Percentiles rank a stretch among this genome's conserved stretches.
Evolutionary conservation across 1,140 invertebrate species (phyloP).

Genomic region (Chionoecetes opilio): DNA sequence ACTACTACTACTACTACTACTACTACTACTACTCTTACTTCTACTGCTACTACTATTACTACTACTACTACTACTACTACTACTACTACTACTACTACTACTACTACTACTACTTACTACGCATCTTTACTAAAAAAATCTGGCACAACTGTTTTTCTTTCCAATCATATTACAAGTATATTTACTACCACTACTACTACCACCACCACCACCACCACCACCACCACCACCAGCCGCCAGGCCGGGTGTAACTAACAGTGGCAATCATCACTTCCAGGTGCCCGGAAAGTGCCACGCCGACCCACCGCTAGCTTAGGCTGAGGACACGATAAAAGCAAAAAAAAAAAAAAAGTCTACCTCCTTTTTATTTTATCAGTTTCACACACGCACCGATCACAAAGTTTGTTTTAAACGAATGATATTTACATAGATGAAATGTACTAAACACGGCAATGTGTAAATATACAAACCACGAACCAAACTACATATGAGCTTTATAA

Average conservation of each 20-base stretch:
- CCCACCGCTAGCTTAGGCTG: neutral
- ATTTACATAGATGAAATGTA: neutral
- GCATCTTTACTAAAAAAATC: neutral
- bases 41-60: neutral
- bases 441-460: neutral
- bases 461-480: no score
- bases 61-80: neutral
- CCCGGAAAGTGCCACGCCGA: neutral
- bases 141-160: no score
- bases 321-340: neutral
- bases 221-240: neutral
- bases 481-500: neutral
- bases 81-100: neutral
- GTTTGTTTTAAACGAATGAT: neutral
- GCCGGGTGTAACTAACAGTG: neutral
- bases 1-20: constrained; percentile 49
- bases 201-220: neutral
- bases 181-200: neutral
- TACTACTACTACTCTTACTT: constrained; percentile 5
- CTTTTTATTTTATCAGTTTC: neutral
- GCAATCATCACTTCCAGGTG: constrained; percentile 3
- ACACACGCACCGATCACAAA: neutral
- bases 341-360: neutral
- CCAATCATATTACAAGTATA: no score
- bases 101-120: neutral